Percentiles rank a stretch among this genome's conserved stretches.
These are phyloP conservation scores for Panagrolaimus sp. DNA, from an alignment of 1,140 invertebrate genomes.

Conservation along the genomic window DNA sequence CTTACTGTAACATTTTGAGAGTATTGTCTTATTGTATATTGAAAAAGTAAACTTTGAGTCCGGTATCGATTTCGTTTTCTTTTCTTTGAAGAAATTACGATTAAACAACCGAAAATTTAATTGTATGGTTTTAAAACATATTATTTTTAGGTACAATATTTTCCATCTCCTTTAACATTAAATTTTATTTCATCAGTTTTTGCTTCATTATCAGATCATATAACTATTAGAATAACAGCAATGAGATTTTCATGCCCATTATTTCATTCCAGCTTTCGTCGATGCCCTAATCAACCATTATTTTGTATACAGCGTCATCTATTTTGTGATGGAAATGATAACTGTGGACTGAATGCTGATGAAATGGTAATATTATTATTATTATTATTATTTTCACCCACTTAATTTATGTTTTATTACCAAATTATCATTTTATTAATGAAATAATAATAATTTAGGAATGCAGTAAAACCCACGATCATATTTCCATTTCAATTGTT, in stretches of 20 bases:
- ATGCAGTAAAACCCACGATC: slow-evolving; percentile 10
- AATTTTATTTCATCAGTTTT: slow-evolving; percentile 28
- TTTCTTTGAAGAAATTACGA: too few relatives aligned
- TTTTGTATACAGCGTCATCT: slow-evolving; percentile 25
- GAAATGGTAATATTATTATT: too few relatives aligned
- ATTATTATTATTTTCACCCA: too few relatives aligned
- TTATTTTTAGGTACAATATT: slow-evolving; percentile 28
- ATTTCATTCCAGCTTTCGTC: slow-evolving; percentile 20
- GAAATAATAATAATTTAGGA: slow-evolving; percentile 14
- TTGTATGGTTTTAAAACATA: too few relatives aligned
- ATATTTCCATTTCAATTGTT: slow-evolving; percentile 17
- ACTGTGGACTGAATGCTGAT: slow-evolving; percentile 23
- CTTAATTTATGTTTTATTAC: not conserved
- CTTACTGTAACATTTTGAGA: too few relatives aligned
- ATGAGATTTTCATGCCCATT: slow-evolving; percentile 32
- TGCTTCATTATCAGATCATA: slow-evolving; percentile 3
- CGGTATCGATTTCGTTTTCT: too few relatives aligned
- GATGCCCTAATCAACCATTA: slow-evolving; percentile 33
- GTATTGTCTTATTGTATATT: too few relatives aligned
- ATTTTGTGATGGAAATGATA: slow-evolving; percentile 35
- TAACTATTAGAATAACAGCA: slow-evolving; percentile 26
- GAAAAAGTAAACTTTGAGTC: too few relatives aligned
- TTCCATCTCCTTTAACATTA: slow-evolving; percentile 19
- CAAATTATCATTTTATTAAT: not conserved
- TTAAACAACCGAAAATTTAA: too few relatives aligned